These are phyloP conservation scores for Drosophila anomelani DNA, from an alignment of 2,888 invertebrate species.

Conservation along the genomic window DNA sequence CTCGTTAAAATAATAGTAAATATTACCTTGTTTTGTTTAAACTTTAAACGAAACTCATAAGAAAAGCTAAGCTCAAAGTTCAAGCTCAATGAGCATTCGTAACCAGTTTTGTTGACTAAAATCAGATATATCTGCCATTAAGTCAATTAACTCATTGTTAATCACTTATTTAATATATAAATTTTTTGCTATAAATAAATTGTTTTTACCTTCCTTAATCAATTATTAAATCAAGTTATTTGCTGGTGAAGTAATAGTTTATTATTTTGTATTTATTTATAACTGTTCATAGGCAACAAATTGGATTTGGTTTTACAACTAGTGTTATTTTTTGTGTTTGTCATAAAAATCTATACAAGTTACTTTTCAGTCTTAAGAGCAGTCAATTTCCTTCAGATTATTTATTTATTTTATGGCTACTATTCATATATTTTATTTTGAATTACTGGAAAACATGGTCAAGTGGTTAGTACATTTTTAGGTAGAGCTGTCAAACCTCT, in stretches of 20 bases:
- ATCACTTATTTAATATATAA: not conserved
- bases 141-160: constrained; percentile 1
- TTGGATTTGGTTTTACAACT: not conserved
- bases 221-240: not conserved
- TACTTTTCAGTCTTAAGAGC: not conserved
- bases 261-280: not conserved
- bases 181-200: not conserved
- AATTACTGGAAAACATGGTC: not conserved
- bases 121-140: not conserved
- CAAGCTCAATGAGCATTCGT: constrained; percentile 16
- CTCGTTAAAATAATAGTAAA: not conserved
- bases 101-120: constrained; percentile 2
- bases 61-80: constrained; percentile 18
- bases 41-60: not conserved
- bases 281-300: not conserved
- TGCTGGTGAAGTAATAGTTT: not conserved
- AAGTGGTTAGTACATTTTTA: not conserved
- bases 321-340: not conserved
- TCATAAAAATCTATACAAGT: not conserved
- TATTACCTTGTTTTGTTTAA: not conserved
- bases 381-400: too few relatives aligned
- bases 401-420: not conserved
- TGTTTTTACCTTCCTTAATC: not conserved
- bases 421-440: not conserved
- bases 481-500: constrained; percentile 2